A percentile compares a stretch with the other conserved stretches of the same genome.
These are phyloP conservation scores for Nymphalis polychloros DNA, from an alignment of 2,888 invertebrate genomes.

Conservation along the genomic window DNA sequence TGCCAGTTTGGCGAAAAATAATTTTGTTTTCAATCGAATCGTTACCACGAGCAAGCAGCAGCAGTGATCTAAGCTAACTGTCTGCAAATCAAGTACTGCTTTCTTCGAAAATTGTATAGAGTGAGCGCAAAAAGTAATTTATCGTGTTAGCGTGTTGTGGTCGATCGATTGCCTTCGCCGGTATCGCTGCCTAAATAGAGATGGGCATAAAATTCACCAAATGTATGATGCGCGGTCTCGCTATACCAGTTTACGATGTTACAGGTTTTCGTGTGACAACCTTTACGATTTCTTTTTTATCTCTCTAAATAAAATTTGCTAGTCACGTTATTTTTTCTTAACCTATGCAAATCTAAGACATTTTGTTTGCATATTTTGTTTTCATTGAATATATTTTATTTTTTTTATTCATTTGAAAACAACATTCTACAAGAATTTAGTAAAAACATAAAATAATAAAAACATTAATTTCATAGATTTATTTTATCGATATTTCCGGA, in stretches of 20 bases:
- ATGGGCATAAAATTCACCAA: slow-evolving; percentile 67
- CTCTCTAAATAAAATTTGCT: slow-evolving; percentile 24
- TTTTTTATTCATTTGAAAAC: neutral
- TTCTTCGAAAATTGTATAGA: slow-evolving; percentile 58
- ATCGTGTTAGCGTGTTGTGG: slow-evolving; percentile 70
- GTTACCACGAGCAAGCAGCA: slow-evolving; percentile 52
- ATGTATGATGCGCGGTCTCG: slow-evolving; percentile 55
- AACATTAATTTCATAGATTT: too few relatives aligned
- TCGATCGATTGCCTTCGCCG: slow-evolving; percentile 67
- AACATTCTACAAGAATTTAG: neutral
- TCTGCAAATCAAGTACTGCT: slow-evolving; percentile 59
- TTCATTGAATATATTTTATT: neutral
- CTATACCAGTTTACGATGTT: slow-evolving; percentile 39
- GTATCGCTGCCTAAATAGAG: slow-evolving; percentile 65
- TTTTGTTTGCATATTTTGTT: neutral
- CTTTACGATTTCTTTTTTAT: slow-evolving; percentile 39
- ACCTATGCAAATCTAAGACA: slow-evolving; percentile 18
- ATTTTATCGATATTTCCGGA: slow-evolving; percentile 1
- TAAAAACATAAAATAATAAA: too few relatives aligned
- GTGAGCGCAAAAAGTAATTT: slow-evolving; percentile 75
- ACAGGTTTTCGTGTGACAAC: slow-evolving; percentile 37
- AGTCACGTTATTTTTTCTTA: slow-evolving; percentile 29
- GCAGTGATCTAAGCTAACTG: slow-evolving; percentile 60
- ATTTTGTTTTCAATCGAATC: slow-evolving; percentile 27
- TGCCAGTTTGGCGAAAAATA: slow-evolving; percentile 51